These are phyloP conservation scores for Morone saxatilis DNA, from an alignment of 2,113 vertebrate genomes.

Conservation along the genomic window DNA sequence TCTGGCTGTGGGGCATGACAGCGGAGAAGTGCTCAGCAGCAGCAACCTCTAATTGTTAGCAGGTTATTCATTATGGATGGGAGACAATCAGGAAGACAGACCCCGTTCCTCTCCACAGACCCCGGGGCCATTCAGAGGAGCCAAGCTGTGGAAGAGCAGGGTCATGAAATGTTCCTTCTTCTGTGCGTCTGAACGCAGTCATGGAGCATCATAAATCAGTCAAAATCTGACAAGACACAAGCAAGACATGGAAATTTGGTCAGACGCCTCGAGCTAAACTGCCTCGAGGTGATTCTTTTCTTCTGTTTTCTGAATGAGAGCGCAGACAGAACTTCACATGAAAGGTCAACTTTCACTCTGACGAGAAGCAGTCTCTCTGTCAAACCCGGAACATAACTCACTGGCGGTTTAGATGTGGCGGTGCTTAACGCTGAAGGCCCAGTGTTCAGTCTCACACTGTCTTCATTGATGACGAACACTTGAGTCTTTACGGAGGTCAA, in stretches of 20 bases:
- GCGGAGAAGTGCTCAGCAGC: conserved; percentile 32
- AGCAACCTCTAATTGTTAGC: conserved; percentile 64
- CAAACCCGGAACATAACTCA: conserved; percentile 26
- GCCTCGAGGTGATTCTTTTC: conserved; percentile 3
- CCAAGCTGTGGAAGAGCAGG: conserved; percentile 10
- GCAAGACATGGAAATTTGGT: conserved; percentile 3
- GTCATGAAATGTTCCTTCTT: conserved; percentile 33
- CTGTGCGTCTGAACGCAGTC: not conserved
- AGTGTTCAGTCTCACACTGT: conserved; percentile 65
- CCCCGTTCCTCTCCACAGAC: conserved; percentile 15
- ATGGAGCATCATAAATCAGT: conserved; percentile 12
- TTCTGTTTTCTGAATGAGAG: conserved; percentile 20
- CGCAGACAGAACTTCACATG: not conserved
- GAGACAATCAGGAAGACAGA: conserved; percentile 38
- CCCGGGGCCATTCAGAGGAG: conserved; percentile 25
- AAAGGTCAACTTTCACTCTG: conserved; percentile 39
- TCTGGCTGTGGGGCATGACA: conserved; percentile 47
- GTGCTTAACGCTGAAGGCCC: conserved; percentile 44
- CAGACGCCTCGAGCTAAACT: conserved; percentile 1
- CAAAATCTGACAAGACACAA: not conserved
- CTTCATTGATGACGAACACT: conserved; percentile 63
- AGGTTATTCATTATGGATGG: conserved; percentile 68
- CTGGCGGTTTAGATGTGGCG: conserved; percentile 12
- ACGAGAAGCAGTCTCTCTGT: conserved; percentile 15
- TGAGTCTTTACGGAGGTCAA: conserved; percentile 49